Percentiles rank a stretch among this genome's conserved stretches.
These are phyloP conservation scores for Leucophenga montana DNA, from an alignment of 2,888 invertebrate species.

Conservation along the genomic window DNA sequence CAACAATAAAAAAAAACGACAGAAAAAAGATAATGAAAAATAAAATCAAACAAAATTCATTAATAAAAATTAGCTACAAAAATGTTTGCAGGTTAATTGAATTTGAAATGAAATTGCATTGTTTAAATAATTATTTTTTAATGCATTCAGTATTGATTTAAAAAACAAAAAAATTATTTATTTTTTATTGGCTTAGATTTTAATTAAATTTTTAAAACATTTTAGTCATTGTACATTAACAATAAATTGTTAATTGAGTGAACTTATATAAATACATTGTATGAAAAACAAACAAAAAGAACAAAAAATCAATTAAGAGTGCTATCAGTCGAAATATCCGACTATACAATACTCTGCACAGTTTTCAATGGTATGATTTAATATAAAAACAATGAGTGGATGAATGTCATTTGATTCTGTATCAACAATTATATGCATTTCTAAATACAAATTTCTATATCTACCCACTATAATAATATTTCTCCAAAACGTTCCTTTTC, in stretches of 20 bases:
- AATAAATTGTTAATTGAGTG: constrained; percentile 21
- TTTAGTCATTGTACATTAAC: constrained; percentile 8
- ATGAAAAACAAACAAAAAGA: constrained; percentile 24
- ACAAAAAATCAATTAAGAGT: constrained; percentile 24
- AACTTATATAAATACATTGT: constrained; percentile 25
- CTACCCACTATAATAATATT: no score
- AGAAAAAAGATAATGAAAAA: constrained; percentile 43
- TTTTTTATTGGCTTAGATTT: not conserved
- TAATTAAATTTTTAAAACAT: constrained; percentile 21
- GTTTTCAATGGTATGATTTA: not conserved
- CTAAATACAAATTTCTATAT: no score
- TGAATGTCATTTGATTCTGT: no score
- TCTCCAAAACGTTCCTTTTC: no score
- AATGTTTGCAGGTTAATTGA: constrained; percentile 50
- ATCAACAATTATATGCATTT: no score
- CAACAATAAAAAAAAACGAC: constrained; percentile 30
- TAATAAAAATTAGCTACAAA: constrained; percentile 34
- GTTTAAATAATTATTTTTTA: constrained; percentile 37
- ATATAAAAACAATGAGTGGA: no score
- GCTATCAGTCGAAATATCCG: no score
- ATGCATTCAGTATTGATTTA: constrained; percentile 8
- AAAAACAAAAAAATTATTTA: constrained; percentile 30
- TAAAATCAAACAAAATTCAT: constrained; percentile 36
- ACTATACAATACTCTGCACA: no score
- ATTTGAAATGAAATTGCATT: constrained; percentile 42